Evolutionary conservation across 2,797 vertebrate species (phyloP).

Genomic region (Cuniculus paca): DNA sequence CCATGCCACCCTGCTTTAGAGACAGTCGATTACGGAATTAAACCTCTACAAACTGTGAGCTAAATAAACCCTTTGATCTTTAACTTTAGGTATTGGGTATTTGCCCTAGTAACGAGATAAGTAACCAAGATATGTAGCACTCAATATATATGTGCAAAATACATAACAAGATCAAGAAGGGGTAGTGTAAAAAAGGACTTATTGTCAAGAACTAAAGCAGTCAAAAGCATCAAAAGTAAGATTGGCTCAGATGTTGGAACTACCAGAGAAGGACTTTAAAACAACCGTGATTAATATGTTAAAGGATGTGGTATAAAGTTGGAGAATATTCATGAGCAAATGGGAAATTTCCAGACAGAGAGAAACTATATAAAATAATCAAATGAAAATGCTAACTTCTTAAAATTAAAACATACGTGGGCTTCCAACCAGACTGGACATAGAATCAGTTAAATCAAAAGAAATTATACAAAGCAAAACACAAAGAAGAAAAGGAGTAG

Average conservation of each 20-base stretch:
- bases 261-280: conserved; percentile 3
- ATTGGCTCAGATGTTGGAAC: background rate
- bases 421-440: background rate
- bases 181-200: background rate
- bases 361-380: conserved; percentile 17
- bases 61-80: too few species aligned
- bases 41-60: too few species aligned
- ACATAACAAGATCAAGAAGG: background rate
- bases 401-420: background rate
- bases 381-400: background rate
- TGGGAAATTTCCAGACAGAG: background rate
- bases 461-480: conserved; percentile 8
- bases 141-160: background rate
- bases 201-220: background rate
- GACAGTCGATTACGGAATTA: too few species aligned
- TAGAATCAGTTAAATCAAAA: background rate
- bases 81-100: too few species aligned
- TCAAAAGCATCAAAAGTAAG: conserved; percentile 41
- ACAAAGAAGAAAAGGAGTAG: background rate
- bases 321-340: conserved; percentile 10
- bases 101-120: too few species aligned
- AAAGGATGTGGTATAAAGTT: background rate
- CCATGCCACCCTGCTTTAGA: too few species aligned
- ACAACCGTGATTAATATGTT: conserved; percentile 3
- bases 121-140: background rate